These are phyloP conservation scores for Globia sparganii DNA, from an alignment of 2,888 invertebrate genomes.

Conservation along the genomic window DNA sequence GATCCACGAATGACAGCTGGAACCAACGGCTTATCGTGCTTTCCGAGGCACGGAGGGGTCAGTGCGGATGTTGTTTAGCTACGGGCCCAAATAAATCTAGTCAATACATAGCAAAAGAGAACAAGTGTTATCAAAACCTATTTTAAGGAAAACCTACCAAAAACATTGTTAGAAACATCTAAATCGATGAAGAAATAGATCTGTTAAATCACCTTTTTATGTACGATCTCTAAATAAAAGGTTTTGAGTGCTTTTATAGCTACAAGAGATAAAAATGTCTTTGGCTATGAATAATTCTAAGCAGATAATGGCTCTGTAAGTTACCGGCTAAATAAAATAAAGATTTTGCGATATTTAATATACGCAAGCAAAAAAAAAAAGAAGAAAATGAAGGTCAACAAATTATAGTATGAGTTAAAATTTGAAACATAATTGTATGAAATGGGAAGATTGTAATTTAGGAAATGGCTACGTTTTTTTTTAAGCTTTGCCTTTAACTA, in stretches of 20 bases:
- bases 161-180: background rate
- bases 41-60: background rate
- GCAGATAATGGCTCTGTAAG: slow-evolving; percentile 12
- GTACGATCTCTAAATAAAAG: slow-evolving; percentile 29
- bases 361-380: background rate
- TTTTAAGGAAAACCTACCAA: background rate
- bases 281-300: slow-evolving; percentile 27
- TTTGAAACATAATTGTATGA: background rate
- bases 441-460: background rate
- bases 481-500: too few relatives aligned
- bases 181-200: slow-evolving; percentile 1
- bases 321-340: slow-evolving; percentile 3
- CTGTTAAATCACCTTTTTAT: slow-evolving; percentile 21
- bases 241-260: slow-evolving; percentile 31
- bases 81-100: background rate
- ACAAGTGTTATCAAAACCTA: background rate
- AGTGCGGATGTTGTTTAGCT: too few relatives aligned
- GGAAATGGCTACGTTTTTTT: too few relatives aligned
- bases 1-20: background rate
- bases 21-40: background rate
- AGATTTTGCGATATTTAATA: background rate
- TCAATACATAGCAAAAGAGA: slow-evolving; percentile 11
- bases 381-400: background rate
- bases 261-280: background rate
- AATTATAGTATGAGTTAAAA: background rate